Evolutionary conservation across 2,113 vertebrate species (phyloP).

Genomic region (Entomyzon cyanotis): DNA sequence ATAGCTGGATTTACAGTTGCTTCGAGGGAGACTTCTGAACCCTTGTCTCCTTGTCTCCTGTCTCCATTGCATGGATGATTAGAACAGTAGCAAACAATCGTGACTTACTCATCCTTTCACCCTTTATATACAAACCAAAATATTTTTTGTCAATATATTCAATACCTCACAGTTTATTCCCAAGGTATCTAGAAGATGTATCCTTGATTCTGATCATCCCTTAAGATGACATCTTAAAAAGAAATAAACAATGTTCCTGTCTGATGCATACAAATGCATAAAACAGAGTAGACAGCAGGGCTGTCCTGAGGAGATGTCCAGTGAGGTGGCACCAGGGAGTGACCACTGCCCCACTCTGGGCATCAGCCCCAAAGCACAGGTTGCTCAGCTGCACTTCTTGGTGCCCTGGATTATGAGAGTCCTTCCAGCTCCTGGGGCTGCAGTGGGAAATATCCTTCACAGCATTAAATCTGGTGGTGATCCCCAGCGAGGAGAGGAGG

Average conservation of each 20-base stretch:
- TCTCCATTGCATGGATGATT: slow-evolving; percentile 6
- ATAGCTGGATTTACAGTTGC: background rate
- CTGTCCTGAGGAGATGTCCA: background rate
- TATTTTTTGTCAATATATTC: slow-evolving; percentile 8
- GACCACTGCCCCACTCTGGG: background rate
- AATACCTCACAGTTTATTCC: background rate
- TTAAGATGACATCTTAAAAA: background rate
- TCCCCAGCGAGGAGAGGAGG: background rate
- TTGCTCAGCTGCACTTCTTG: fast-evolving
- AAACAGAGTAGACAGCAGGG: background rate
- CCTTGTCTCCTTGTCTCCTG: background rate
- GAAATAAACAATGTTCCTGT: background rate
- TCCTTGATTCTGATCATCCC: background rate
- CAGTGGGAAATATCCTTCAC: background rate
- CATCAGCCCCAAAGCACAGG: background rate
- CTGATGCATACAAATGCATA: background rate
- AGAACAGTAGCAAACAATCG: background rate
- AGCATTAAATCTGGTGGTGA: background rate
- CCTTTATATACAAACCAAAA: background rate
- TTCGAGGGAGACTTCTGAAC: slow-evolving; percentile 26
- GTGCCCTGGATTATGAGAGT: background rate
- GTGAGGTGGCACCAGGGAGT: background rate
- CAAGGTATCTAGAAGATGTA: background rate
- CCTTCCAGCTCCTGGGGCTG: background rate
- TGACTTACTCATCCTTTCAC: background rate